phyloP scores from a whole-genome alignment of 1,140 invertebrate genomes.

The Brachionus rotundiformis region DNA sequence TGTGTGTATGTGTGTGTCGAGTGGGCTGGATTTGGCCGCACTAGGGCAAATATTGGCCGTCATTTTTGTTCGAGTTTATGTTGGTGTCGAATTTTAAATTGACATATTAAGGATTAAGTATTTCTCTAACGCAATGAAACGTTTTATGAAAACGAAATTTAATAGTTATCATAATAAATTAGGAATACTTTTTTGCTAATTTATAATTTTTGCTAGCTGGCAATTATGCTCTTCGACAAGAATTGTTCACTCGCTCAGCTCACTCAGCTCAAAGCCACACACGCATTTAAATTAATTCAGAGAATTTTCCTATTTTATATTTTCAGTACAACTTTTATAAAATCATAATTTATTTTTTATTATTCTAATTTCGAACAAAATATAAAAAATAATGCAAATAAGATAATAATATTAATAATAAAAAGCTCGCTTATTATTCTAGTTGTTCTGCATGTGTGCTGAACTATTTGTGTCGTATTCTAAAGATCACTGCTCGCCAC shows the following conservation, averaged over 20 bases:
- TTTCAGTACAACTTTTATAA: conserved; percentile 4
- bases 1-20: neutral
- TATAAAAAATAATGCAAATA: too few relatives aligned
- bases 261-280: neutral
- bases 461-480: conserved; percentile 4
- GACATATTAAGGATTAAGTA: neutral
- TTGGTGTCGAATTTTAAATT: neutral
- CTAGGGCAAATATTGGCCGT: neutral
- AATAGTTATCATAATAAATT: conserved; percentile 43
- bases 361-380: neutral
- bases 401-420: too few relatives aligned
- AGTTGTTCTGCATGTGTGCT: too few relatives aligned
- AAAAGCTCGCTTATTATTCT: too few relatives aligned
- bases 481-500: neutral
- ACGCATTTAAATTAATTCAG: neutral
- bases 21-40: conserved; percentile 16
- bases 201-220: conserved; percentile 4
- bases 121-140: conserved; percentile 8
- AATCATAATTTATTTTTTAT: neutral
- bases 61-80: conserved; percentile 10
- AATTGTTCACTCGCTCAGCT: neutral
- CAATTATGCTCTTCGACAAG: neutral
- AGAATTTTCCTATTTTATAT: neutral
- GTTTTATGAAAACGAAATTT: neutral
- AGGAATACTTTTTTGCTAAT: conserved; percentile 10